These are phyloP conservation scores for Mactra quadrangularis DNA, from an alignment of 1,140 invertebrate species.

Conservation along the genomic window DNA sequence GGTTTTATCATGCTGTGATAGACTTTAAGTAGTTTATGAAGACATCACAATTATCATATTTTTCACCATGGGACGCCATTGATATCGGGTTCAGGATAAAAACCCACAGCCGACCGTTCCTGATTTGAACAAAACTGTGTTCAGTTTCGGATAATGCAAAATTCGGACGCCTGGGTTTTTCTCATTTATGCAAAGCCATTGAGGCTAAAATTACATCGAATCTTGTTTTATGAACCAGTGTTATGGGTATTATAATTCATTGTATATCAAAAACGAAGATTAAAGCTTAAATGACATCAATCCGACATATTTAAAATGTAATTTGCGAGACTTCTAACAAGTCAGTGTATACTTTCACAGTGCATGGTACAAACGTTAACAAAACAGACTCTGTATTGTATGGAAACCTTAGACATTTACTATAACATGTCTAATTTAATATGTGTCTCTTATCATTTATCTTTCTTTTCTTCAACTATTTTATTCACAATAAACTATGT, in stretches of 20 bases:
- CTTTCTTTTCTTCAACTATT: background rate
- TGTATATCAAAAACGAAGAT: constrained; percentile 31
- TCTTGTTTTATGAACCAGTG: background rate
- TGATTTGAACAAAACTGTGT: constrained; percentile 43
- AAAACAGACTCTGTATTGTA: constrained; percentile 5
- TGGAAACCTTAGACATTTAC: background rate
- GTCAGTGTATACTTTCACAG: background rate
- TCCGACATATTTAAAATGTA: background rate
- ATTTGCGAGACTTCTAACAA: background rate
- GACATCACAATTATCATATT: constrained; percentile 39
- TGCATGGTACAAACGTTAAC: background rate
- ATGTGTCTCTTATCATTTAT: background rate
- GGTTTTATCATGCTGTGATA: constrained; percentile 7
- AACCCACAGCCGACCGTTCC: constrained; percentile 16
- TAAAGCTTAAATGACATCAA: constrained; percentile 16
- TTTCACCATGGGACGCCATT: background rate
- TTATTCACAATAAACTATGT: background rate
- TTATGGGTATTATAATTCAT: constrained; percentile 29
- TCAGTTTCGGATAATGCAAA: constrained; percentile 16
- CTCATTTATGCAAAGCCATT: constrained; percentile 6
- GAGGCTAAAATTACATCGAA: constrained; percentile 29
- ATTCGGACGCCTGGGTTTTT: constrained; percentile 2
- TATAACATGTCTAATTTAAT: background rate
- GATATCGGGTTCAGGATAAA: background rate
- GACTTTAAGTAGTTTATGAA: constrained; percentile 11